Conservation (phyloP, 2,113 vertebrate species). For the Malurus cyaneus region DNA sequence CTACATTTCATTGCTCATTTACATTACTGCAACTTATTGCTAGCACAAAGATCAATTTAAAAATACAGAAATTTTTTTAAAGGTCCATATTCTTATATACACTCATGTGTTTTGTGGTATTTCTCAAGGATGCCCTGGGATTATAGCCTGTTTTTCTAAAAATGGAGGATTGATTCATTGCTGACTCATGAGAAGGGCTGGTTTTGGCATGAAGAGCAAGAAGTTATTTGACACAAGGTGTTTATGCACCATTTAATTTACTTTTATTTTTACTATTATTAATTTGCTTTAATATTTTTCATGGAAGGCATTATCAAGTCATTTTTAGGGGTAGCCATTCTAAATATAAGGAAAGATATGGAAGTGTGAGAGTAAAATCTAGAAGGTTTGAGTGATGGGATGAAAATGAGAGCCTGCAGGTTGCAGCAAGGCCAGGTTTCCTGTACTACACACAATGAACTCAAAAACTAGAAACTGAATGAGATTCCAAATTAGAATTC, state of each 20-base stretch:
- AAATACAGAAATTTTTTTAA: neutral
- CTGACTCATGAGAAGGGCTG: neutral
- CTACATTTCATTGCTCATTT: neutral
- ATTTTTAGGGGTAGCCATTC: neutral
- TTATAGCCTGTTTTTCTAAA: neutral
- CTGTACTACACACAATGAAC: neutral
- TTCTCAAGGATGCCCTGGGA: neutral
- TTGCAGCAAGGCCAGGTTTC: neutral
- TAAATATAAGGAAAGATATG: neutral
- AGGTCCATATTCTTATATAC: neutral
- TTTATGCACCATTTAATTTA: neutral
- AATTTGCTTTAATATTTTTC: neutral
- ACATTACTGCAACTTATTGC: neutral
- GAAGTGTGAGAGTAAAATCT: neutral
- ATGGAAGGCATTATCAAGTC: neutral
- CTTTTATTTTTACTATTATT: neutral
- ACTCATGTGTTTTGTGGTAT: neutral
- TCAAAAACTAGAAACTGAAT: neutral
- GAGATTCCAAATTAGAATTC: neutral
- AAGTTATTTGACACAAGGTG: neutral
- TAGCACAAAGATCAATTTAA: neutral
- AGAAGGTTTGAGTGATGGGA: neutral
- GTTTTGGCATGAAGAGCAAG: neutral
- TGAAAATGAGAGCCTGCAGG: neutral
- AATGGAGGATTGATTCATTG: neutral